Conservation (phyloP, 2,888 invertebrate genomes). For the Slavum lentiscoides region DNA sequence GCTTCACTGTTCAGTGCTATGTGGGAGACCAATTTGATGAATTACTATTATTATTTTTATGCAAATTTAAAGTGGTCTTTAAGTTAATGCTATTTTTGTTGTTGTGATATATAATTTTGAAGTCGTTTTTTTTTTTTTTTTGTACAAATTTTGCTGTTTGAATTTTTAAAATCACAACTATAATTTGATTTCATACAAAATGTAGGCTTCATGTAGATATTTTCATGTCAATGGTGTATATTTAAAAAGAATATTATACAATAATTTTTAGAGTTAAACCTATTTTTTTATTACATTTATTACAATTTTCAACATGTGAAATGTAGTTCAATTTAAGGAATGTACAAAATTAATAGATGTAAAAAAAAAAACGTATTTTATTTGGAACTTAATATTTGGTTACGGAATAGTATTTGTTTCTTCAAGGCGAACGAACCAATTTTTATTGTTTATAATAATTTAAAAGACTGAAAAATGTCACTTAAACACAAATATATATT, state of each 20-base stretch:
- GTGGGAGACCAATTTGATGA: not conserved
- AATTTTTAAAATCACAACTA: slow-evolving; percentile 24
- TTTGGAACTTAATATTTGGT: slow-evolving; percentile 20
- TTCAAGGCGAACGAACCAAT: not conserved
- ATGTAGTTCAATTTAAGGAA: slow-evolving; percentile 26
- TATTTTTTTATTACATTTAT: slow-evolving; percentile 52
- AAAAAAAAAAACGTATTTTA: slow-evolving; percentile 12
- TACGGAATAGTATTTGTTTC: slow-evolving; percentile 9
- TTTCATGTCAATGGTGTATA: slow-evolving; percentile 48
- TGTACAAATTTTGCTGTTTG: slow-evolving; percentile 34
- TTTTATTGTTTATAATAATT: slow-evolving; percentile 28
- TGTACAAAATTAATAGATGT: slow-evolving; percentile 36
- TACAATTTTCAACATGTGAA: slow-evolving; percentile 14
- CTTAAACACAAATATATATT: slow-evolving; percentile 15
- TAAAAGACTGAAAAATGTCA: slow-evolving; percentile 48
- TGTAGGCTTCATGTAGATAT: slow-evolving; percentile 47
- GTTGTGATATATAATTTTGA: slow-evolving; percentile 38
- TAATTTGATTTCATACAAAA: slow-evolving; percentile 37
- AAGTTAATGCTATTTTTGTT: slow-evolving; percentile 40
- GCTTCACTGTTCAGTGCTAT: slow-evolving; percentile 33
- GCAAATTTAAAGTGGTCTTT: slow-evolving; percentile 38
- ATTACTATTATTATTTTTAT: slow-evolving; percentile 30
- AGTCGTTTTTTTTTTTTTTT: slow-evolving; percentile 26
- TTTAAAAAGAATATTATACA: slow-evolving; percentile 43
- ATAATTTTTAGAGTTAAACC: slow-evolving; percentile 44